Evolutionary conservation across 2,888 invertebrate species (phyloP).

Genomic region (Bellardia pandia): DNA sequence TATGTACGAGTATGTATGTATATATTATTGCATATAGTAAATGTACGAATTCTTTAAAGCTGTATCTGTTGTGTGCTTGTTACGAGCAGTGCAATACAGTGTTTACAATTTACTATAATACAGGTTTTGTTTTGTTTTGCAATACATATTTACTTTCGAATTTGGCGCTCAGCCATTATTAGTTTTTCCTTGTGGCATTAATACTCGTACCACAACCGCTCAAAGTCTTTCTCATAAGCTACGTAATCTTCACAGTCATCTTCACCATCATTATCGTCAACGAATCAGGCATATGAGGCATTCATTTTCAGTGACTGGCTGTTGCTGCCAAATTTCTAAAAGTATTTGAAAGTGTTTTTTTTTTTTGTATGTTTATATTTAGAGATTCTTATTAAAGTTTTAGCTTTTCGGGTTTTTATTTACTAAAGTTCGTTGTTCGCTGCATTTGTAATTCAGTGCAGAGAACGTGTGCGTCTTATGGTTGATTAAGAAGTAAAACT

Average conservation of each 20-base stretch:
- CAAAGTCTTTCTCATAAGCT: slow-evolving; percentile 21
- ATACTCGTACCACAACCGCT: slow-evolving; percentile 24
- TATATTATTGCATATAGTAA: background rate
- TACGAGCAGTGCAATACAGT: slow-evolving; percentile 13
- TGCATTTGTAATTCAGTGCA: slow-evolving; percentile 68
- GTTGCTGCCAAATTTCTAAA: slow-evolving; percentile 18
- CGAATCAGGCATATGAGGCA: slow-evolving; percentile 27
- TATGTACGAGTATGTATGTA: too few relatives aligned
- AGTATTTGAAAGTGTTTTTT: slow-evolving; percentile 19
- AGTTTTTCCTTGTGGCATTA: slow-evolving; percentile 25
- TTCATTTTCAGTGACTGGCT: background rate
- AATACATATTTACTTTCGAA: slow-evolving; percentile 1
- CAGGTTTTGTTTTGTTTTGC: slow-evolving; percentile 13
- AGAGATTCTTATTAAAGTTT: slow-evolving; percentile 9
- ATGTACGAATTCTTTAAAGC: background rate
- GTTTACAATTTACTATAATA: slow-evolving; percentile 24
- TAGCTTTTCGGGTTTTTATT: slow-evolving; percentile 24
- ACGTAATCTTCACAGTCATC: slow-evolving; percentile 32
- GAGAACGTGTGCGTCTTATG: slow-evolving; percentile 64
- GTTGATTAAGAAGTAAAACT: slow-evolving; percentile 66
- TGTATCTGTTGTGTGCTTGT: background rate
- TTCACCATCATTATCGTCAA: slow-evolving; percentile 2
- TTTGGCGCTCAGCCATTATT: slow-evolving; percentile 51
- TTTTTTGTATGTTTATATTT: background rate
- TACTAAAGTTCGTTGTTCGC: slow-evolving; percentile 33